A percentile compares a stretch with the other conserved stretches of the same genome.
phyloP scores from a whole-genome alignment of 1,140 invertebrate genomes.

The Chironomus striatipennis region DNA sequence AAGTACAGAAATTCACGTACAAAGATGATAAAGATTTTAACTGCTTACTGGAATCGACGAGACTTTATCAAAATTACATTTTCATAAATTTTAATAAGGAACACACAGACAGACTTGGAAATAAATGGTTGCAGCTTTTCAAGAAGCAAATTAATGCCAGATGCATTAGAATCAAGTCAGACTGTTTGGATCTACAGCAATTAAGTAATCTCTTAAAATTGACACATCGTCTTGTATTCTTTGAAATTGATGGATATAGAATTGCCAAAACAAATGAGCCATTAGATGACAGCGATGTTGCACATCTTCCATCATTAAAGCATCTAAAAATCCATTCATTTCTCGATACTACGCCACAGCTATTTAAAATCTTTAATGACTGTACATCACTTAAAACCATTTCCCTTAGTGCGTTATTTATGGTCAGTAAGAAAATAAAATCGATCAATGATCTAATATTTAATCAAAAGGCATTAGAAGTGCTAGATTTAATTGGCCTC shows the following conservation, averaged over 20 bases:
- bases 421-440: conserved; percentile 15
- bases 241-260: conserved; percentile 7
- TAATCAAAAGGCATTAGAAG: conserved; percentile 7
- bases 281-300: background rate
- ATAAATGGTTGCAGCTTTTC: conserved; percentile 1
- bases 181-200: conserved; percentile 6
- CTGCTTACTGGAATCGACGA: background rate
- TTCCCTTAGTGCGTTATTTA: background rate
- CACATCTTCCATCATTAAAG: background rate
- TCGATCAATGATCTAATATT: conserved; percentile 2
- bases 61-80: background rate
- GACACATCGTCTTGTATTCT: background rate
- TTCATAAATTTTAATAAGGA: conserved; percentile 16
- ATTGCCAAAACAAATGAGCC: background rate
- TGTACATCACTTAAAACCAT: background rate
- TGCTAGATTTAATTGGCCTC: conserved; percentile 4
- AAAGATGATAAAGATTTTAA: conserved; percentile 11
- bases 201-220: background rate
- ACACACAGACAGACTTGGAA: background rate
- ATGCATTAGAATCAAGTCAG: background rate
- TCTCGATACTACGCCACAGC: background rate
- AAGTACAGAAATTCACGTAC: conserved; percentile 15
- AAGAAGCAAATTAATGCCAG: conserved; percentile 6
- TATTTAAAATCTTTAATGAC: background rate
- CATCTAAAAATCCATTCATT: conserved; percentile 16